Evolutionary conservation across 2,113 vertebrate species (phyloP), one percentile per base, ranked within the genome.

Genomic region (Pica pica): DNA sequence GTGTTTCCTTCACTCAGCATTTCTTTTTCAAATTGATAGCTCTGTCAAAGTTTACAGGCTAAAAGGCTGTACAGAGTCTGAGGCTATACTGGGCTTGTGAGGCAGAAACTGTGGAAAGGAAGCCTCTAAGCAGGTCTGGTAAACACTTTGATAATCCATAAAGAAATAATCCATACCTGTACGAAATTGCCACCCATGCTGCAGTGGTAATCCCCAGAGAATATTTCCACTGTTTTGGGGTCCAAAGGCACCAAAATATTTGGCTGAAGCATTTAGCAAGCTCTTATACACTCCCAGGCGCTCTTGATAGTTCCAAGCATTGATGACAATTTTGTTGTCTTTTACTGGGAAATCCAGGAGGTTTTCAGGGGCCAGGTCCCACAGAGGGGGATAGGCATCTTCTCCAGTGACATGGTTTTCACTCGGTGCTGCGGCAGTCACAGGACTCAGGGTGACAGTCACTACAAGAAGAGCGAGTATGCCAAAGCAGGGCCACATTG

Each of bases 191-290:
- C 99, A 99, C n/a, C 97, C 98, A 11, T 98, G 94, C 92, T 99
- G 98, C 90, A 99, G 10, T 5, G 98, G 96, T 64, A 99, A 96
- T 23, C 98, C 98, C 99, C 99, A 99, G 7, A 99, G 35, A 16
- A 98, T 82, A 91, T 97, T 99, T 35, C 97, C 97, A 21, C 93
- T 97, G 24, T 98, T 96, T 21, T 94, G 93, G 30, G 95, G 52
- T 79, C 97, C 98, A 96, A 98, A 98, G 78, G 70, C 92, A 30
- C 42, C 71, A 97, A 99, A 98, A 83, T 97, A 98, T 6, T 94
- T 93, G 39, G 98, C 96, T 42, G 99, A 98, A 53, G 93, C 63
- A 11, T 64, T 97, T 13, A 99, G 56, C 61, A 99, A 23, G 60
- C 96, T 95, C 91, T 98, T 98, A 63, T 98, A 98, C 8, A 98